Evolutionary conservation across 2,113 vertebrate species (phyloP), one percentile per base, ranked within the genome.

Genomic region (Gymnorhina tibicen): DNA sequence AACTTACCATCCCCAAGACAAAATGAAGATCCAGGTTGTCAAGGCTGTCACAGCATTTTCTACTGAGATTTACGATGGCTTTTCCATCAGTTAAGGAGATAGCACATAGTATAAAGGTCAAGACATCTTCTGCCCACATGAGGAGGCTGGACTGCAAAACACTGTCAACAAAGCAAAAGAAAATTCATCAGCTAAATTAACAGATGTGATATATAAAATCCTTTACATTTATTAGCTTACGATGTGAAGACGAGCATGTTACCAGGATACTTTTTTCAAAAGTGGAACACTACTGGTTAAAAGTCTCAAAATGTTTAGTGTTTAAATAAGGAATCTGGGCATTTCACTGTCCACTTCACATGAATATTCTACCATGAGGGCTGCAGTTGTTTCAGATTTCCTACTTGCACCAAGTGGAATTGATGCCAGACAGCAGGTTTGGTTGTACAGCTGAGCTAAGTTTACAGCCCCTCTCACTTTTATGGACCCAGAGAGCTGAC

Each of bases 391-490:
- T 95, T 94, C 82, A 90, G 59, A 93, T 93, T 96, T 96, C 85
- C 68, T 84, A 59, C 39, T 85, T 74, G 68, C 50, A 80, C 63
- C 52, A 80, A 69, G 24, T 67, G 50, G 82, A 96, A 96, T 66
- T 69, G 87, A 77, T 93, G 81, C 82, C 93, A 96, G 93, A 95
- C 70, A 93, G 78, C 46, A 76, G 55, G 67, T 83, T 91, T 96
- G 95, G 87, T 96, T 95, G 66, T 89, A 85, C 94, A 91, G 93
- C 89, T 97, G 91, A 96, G 50, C 75, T 82, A 78, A 90, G 62
- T 96, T 96, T 95, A 90, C 59, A 91, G 67, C 50, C 30, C 12
- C 77, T 83, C 67, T 85, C 67, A 83, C 46, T 85, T 91, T 66
- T 66, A 83, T 46, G 30, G 55, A 95, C 67, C 49, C 28, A 41